Base-by-base conservation (phyloP, 2,113 vertebrate genomes). In the Euleptes europaea region DNA sequence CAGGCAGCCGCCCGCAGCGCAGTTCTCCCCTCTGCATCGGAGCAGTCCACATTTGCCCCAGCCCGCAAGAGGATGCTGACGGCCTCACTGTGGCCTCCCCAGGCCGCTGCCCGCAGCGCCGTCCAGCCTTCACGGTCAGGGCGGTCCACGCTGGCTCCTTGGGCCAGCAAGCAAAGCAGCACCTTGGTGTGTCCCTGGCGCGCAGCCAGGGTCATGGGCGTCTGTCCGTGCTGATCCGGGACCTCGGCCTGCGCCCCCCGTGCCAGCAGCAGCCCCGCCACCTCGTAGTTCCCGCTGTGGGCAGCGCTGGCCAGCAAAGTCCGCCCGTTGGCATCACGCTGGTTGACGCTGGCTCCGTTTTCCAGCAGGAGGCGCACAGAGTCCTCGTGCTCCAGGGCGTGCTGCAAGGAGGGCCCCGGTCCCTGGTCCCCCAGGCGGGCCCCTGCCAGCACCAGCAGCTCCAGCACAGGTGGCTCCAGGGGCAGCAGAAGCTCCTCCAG, bases 1-100 rank as follows among this genome's bases (percentile, higher is more conserved):
- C 97, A 97, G 0, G 97, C 96, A 0, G 97, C 97, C 12, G 97
- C 97, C 84, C 97, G 92, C 42, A 97, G 93, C 3, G 96, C 97
- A 1, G 97, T 97, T 11, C 97, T 94, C 1, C 96, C 96, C 40
- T 97, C 96, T 0, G 81, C 44, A 28, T 97, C 97, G 3, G 95
- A 94, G 11, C 96, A 94, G 13, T 97, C 95, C 78, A 97, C 96
- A 5, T 96, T 93, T 14, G 96, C 96, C 3, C 96, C 96, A 1
- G 95, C 94, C 31, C 95, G 94, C 67, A 97, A 92, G 23, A 97
- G 92, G 31, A 95, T 86, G 2, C 84, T 86, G 3, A 97, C 95
- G 2, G 93, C 95, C 69, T 97, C 95, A 1, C 88, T 77, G 74
- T 90, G 88, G 10, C 97, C 97, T 44, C 93, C 94, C 97, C 97